These are phyloP conservation scores for Agrilus cyanescens DNA, from an alignment of 2,888 invertebrate genomes.

Conservation along the genomic window DNA sequence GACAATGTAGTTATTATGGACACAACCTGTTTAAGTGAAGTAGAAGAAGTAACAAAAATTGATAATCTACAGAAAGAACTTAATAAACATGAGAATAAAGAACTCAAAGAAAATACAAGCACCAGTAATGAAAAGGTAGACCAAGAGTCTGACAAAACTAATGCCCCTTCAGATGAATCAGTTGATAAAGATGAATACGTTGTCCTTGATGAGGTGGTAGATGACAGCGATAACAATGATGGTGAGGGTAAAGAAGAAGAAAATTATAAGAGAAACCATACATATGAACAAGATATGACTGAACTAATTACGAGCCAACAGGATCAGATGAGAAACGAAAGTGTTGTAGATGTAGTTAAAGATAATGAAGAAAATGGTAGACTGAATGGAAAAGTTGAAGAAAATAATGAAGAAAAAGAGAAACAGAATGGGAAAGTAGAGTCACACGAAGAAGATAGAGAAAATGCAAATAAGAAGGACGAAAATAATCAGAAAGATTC, in stretches of 20 bases:
- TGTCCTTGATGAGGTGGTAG: background rate
- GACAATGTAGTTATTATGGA: background rate
- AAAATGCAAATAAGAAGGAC: background rate
- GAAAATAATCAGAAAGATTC: background rate
- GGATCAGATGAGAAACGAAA: background rate
- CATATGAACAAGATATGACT: background rate
- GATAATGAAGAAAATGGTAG: background rate
- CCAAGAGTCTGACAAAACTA: background rate
- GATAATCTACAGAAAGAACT: background rate
- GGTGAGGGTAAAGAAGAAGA: background rate
- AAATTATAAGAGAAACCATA: background rate
- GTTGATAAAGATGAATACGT: background rate
- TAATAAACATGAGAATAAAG: background rate
- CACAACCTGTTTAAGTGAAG: background rate
- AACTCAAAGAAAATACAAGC: background rate
- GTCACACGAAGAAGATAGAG: background rate
- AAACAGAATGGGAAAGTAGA: background rate
- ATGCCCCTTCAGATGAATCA: background rate
- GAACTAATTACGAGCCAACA: conserved; percentile 1
- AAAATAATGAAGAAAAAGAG: background rate
- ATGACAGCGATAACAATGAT: background rate
- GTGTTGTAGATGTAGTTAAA: background rate
- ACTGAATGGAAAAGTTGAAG: background rate
- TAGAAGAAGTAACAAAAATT: background rate
- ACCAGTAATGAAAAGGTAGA: background rate